These are phyloP conservation scores for Psammodynastes pulverulentus DNA, from an alignment of 2,113 vertebrate species.

Conservation along the genomic window DNA sequence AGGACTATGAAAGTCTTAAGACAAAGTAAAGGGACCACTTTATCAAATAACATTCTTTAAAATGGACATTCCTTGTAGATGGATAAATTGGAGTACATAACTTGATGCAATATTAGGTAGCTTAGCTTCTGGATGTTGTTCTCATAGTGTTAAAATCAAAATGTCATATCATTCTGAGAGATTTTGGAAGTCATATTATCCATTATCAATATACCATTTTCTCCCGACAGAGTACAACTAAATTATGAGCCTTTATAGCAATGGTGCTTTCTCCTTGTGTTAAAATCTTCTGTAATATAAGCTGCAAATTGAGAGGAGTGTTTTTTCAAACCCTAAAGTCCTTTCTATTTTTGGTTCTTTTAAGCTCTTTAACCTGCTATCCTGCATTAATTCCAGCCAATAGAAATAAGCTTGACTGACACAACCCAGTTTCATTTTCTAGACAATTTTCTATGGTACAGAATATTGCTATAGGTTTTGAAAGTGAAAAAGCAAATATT, in stretches of 20 bases:
- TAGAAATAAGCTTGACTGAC: constrained; percentile 60
- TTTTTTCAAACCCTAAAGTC: constrained; percentile 52
- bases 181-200: constrained; percentile 36
- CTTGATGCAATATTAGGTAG: not conserved
- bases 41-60: not conserved
- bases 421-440: constrained; percentile 47
- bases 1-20: not conserved
- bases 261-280: not conserved
- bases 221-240: constrained; percentile 28
- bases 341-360: constrained; percentile 63
- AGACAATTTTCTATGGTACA: not conserved
- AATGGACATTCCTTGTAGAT: not conserved
- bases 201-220: not conserved
- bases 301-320: constrained; percentile 51
- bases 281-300: constrained; percentile 37
- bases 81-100: not conserved
- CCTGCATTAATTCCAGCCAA: constrained; percentile 60
- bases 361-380: constrained; percentile 65
- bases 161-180: not conserved
- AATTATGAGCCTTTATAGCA: not conserved
- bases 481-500: constrained; percentile 7
- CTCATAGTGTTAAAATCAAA: not conserved
- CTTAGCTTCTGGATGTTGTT: not conserved
- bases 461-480: constrained; percentile 6
- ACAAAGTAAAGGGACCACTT: not conserved